Evolutionary conservation across 37 sponge, comb jelly and placozoan species (phyloP).

Genomic region (Cliona cf. orientalis): DNA sequence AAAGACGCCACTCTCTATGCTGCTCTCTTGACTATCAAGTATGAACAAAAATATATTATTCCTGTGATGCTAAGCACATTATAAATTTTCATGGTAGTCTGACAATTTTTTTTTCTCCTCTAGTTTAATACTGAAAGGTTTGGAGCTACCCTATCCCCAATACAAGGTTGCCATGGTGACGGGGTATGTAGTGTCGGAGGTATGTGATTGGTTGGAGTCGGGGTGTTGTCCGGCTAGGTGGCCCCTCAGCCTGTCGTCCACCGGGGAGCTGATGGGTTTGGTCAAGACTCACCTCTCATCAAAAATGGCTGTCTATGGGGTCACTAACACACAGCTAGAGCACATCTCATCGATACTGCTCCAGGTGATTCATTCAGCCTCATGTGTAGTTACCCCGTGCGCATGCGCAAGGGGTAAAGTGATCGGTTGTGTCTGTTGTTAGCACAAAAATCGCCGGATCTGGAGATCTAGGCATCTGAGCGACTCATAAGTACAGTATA

Average conservation of each 20-base stretch:
- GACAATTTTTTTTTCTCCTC: neutral
- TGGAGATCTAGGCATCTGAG: no score
- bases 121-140: conserved; percentile 47
- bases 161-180: conserved; percentile 42
- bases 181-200: conserved; percentile 1
- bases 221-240: conserved; percentile 15
- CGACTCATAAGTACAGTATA: no score
- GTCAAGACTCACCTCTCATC: conserved; percentile 19
- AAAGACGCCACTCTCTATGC: conserved; percentile 42
- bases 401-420: no score
- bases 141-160: conserved; percentile 17
- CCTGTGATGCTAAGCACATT: neutral
- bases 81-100: neutral
- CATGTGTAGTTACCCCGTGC: no score
- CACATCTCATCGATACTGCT: conserved; percentile 54
- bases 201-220: conserved; percentile 17
- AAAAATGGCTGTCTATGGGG: neutral
- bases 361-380: no score
- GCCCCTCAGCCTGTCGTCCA: conserved; percentile 23
- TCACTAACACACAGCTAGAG: conserved; percentile 6
- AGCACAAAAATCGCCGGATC: no score
- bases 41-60: neutral
- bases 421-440: no score
- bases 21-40: conserved; percentile 46
- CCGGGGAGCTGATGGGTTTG: conserved; percentile 8